Conservation (phyloP, 1,140 invertebrate species). For the Nephotettix cincticeps region DNA sequence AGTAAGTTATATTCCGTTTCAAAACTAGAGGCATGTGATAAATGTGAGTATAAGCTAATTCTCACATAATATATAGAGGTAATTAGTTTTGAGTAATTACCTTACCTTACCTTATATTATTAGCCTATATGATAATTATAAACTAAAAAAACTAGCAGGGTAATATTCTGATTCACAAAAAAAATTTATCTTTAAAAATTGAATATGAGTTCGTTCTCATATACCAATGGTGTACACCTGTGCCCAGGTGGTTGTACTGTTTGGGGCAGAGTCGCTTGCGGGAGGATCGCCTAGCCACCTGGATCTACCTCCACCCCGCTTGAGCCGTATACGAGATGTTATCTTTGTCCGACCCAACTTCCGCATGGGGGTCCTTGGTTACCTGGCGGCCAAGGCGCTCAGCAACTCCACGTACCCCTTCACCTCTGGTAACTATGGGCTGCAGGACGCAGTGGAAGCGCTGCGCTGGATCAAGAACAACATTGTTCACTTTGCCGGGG, state of each 20-base stretch:
- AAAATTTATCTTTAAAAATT: too few relatives aligned
- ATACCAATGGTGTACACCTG: too few relatives aligned
- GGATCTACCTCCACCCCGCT: slow-evolving; percentile 61
- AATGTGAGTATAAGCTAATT: too few relatives aligned
- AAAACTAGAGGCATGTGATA: too few relatives aligned
- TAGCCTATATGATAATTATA: too few relatives aligned
- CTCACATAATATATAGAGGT: too few relatives aligned
- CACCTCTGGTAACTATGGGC: slow-evolving; percentile 83
- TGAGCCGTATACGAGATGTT: slow-evolving; percentile 71
- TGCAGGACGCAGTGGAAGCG: slow-evolving; percentile 75
- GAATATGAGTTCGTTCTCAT: too few relatives aligned
- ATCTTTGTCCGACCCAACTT: slow-evolving; percentile 84
- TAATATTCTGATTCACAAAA: too few relatives aligned
- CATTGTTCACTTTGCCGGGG: slow-evolving; percentile 80
- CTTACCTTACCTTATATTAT: too few relatives aligned
- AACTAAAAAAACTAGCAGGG: too few relatives aligned
- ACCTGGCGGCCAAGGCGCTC: slow-evolving; percentile 68
- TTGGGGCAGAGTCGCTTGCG: slow-evolving; percentile 72
- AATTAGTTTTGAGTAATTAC: too few relatives aligned
- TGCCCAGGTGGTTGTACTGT: slow-evolving; percentile 73
- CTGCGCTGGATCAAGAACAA: slow-evolving; percentile 80
- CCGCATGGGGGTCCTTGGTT: slow-evolving; percentile 64
- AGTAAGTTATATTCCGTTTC: too few relatives aligned
- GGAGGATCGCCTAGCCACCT: slow-evolving; percentile 64
- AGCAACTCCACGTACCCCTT: slow-evolving; percentile 66